Conservation (phyloP, 2,113 vertebrate species). For the Eurypyga helias region DNA sequence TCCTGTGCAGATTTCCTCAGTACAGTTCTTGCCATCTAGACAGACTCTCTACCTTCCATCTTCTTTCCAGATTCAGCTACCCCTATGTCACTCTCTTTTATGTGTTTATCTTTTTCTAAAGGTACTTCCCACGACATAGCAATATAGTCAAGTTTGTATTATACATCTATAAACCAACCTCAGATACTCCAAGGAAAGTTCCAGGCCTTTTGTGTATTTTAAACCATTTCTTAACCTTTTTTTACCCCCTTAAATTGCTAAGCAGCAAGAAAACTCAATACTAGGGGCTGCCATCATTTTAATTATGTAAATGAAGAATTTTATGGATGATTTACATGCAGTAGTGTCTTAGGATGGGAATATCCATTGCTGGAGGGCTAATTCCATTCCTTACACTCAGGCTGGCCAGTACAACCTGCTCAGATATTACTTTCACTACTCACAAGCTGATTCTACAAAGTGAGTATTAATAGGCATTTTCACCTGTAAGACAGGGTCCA, state of each 20-base stretch:
- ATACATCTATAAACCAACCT: neutral
- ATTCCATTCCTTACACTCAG: neutral
- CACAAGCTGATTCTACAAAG: neutral
- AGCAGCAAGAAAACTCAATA: neutral
- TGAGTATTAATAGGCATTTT: constrained; percentile 27
- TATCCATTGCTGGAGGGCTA: neutral
- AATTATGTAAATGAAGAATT: neutral
- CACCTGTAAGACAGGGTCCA: neutral
- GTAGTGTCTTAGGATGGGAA: neutral
- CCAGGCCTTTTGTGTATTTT: neutral
- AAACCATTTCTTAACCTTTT: neutral
- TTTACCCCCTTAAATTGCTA: neutral
- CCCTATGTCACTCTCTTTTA: neutral
- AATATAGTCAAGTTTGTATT: neutral
- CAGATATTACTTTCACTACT: neutral
- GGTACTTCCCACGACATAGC: neutral
- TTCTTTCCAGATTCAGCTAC: neutral
- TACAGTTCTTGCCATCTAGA: neutral
- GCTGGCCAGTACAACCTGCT: constrained; percentile 2
- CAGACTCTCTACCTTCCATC: neutral
- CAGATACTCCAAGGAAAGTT: neutral
- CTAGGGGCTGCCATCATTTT: neutral
- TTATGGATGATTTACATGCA: neutral
- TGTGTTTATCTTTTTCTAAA: neutral
- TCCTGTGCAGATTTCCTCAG: neutral